Conservation (phyloP, 2,888 invertebrate species). For the Esperia sulphurella region DNA sequence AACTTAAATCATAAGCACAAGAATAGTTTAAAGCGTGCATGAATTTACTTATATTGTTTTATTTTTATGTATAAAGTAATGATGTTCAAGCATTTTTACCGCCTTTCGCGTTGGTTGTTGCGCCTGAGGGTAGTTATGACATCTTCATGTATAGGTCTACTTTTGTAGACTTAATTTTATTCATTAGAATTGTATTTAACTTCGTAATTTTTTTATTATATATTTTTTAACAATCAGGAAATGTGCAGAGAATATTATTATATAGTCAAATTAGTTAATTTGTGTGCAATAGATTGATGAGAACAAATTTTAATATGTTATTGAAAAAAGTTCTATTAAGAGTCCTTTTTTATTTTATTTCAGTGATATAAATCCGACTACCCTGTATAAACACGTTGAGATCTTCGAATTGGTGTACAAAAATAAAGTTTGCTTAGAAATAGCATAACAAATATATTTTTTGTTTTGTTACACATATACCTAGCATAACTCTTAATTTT, state of each 20-base stretch:
- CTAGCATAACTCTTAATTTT: too few relatives aligned
- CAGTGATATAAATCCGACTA: conserved; percentile 13
- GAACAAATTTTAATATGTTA: not conserved
- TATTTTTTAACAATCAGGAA: not conserved
- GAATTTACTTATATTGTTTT: not conserved
- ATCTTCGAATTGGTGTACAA: conserved; percentile 20
- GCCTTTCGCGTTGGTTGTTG: too few relatives aligned
- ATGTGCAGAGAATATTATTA: conserved; percentile 5
- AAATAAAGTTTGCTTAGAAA: conserved; percentile 19
- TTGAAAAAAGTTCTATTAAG: conserved; percentile 2
- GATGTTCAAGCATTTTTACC: conserved; percentile 10
- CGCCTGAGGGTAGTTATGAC: conserved; percentile 6
- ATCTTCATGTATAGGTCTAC: conserved; percentile 14
- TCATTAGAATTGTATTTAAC: not conserved
- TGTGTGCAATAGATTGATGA: conserved; percentile 12
- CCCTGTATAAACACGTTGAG: conserved; percentile 12
- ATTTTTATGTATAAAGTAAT: conserved; percentile 4
- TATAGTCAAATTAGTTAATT: conserved; percentile 6
- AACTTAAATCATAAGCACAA: conserved; percentile 14
- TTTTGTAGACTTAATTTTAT: conserved; percentile 16
- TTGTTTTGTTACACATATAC: conserved; percentile 16
- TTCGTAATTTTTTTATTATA: conserved; percentile 5
- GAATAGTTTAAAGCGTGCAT: conserved; percentile 11
- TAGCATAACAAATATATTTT: conserved; percentile 12
- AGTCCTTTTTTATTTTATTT: conserved; percentile 8